Evolutionary conservation across 37 sponge, comb jelly and placozoan genomes (phyloP).

Genomic region (Hexactinellida sp.): DNA sequence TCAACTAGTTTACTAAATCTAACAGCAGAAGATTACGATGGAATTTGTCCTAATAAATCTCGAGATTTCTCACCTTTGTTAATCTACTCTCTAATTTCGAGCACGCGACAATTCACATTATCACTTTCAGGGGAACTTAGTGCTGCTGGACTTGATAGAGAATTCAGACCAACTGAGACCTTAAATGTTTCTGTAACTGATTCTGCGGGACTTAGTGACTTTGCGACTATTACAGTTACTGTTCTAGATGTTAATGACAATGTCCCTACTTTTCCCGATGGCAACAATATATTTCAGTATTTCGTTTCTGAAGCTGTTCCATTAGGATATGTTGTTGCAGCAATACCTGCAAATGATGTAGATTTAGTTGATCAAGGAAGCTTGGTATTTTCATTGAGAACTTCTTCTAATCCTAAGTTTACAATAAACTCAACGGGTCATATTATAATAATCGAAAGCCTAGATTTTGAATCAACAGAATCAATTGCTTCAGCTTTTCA

Average conservation of each 20-base stretch:
- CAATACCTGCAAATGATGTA: background rate
- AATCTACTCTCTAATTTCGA: background rate
- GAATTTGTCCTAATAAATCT: conserved; percentile 10
- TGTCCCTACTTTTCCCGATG: background rate
- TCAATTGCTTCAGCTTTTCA: background rate
- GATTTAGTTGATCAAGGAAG: background rate
- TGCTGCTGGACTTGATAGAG: background rate
- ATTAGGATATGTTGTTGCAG: background rate
- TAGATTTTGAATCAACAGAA: background rate
- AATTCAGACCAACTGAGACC: background rate
- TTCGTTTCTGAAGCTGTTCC: background rate
- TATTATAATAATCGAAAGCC: background rate
- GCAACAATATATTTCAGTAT: background rate
- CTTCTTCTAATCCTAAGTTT: background rate
- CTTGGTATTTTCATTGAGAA: background rate
- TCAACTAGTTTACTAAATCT: background rate
- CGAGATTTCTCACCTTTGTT: background rate
- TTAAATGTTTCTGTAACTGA: conserved; percentile 3
- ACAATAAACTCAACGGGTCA: background rate
- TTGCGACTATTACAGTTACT: background rate
- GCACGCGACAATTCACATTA: background rate
- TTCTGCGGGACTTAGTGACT: background rate
- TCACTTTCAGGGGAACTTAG: background rate
- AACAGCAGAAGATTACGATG: background rate
- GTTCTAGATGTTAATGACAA: background rate